A percentile compares a stretch with the other conserved stretches of the same genome.
phyloP scores from a whole-genome alignment of 1,140 invertebrate species.

The Trichonephila inaurata region DNA sequence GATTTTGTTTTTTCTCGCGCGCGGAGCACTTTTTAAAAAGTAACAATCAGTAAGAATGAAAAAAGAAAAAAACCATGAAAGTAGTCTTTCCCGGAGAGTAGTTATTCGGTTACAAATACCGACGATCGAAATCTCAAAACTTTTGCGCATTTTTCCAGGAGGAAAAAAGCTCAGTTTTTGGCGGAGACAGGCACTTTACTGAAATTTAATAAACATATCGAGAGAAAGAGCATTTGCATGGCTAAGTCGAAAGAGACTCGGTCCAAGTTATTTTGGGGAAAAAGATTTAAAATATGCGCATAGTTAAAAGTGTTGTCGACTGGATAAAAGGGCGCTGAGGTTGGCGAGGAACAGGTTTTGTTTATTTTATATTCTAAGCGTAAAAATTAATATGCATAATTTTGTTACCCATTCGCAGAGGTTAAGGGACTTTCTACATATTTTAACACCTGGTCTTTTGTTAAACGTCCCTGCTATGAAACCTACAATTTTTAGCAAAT shows the following conservation, averaged over 20 bases:
- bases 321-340: not conserved
- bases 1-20: too few relatives aligned
- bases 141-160: not conserved
- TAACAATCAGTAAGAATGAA: not conserved
- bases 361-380: slow-evolving; percentile 52
- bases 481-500: too few relatives aligned
- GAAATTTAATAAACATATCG: slow-evolving; percentile 60
- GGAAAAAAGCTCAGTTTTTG: not conserved
- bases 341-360: slow-evolving; percentile 48
- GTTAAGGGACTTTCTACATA: not conserved
- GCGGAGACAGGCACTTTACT: not conserved
- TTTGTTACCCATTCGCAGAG: not conserved
- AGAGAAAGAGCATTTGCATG: slow-evolving; percentile 23
- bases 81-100: not conserved
- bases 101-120: not conserved
- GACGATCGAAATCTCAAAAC: not conserved
- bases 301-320: slow-evolving; percentile 14
- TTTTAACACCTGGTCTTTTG: not conserved
- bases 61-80: too few relatives aligned
- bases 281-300: slow-evolving; percentile 72
- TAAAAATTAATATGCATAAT: slow-evolving; percentile 64
- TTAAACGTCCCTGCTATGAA: too few relatives aligned
- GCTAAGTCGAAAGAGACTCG: not conserved
- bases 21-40: not conserved
- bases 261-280: not conserved